Percentiles rank a stretch among this genome's conserved stretches.
Conservation (phyloP, 2,888 invertebrate species). For the Quadroppia sp. region DNA sequence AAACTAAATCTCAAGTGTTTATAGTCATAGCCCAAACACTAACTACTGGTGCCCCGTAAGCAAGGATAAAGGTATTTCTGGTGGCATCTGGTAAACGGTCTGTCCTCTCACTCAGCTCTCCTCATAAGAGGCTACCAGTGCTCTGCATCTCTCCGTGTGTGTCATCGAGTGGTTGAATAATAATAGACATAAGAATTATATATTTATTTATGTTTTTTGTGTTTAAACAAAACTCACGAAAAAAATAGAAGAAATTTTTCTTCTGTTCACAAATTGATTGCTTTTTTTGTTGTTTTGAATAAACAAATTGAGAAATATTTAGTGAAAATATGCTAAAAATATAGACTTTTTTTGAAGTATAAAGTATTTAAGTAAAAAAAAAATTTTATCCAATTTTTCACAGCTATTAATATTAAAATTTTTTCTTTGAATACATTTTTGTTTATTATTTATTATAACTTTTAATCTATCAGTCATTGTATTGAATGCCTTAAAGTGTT, state of each 20-base stretch:
- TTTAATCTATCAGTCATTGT: too few relatives aligned
- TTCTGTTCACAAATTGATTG: too few relatives aligned
- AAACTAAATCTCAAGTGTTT: neutral
- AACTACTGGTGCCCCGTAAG: neutral
- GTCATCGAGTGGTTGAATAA: conserved; percentile 10
- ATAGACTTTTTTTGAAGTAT: too few relatives aligned
- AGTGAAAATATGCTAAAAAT: too few relatives aligned
- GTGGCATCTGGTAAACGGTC: conserved; percentile 8
- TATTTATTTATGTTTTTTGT: conserved; percentile 16
- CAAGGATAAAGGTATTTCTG: neutral
- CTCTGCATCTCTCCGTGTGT: neutral
- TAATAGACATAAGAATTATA: conserved; percentile 1
- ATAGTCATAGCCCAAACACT: neutral
- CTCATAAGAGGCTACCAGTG: neutral
- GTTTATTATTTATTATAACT: too few relatives aligned
- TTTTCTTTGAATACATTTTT: too few relatives aligned
- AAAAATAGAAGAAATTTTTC: neutral
- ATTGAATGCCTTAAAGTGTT: too few relatives aligned
- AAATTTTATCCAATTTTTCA: too few relatives aligned
- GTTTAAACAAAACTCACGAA: neutral
- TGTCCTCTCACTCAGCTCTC: neutral
- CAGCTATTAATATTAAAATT: too few relatives aligned
- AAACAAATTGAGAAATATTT: too few relatives aligned
- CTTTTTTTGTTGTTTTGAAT: too few relatives aligned
- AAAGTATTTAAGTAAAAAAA: too few relatives aligned